phyloP scores from a whole-genome alignment of 2,797 vertebrate genomes.

The Xenopus petersii region DNA sequence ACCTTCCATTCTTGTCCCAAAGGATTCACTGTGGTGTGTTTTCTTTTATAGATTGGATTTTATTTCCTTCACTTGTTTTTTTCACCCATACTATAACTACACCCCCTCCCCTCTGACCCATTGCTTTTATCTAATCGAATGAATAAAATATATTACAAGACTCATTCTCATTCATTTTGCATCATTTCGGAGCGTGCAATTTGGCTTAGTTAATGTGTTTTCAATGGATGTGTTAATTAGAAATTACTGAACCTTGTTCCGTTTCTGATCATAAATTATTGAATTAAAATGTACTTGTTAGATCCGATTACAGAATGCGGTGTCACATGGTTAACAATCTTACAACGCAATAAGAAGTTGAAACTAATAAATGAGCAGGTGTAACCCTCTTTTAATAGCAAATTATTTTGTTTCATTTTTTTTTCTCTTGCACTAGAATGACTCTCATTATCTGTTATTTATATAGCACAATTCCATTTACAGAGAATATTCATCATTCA shows the following conservation, averaged over 20 bases:
- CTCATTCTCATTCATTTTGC: constrained; percentile 1
- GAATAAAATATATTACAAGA: too few relatives aligned
- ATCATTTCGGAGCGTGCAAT: constrained; percentile 9
- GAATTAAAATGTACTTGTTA: constrained; percentile 31
- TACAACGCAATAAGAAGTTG: constrained; percentile 10
- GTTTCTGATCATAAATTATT: constrained; percentile 28
- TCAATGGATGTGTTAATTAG: constrained; percentile 31
- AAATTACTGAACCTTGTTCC: constrained; percentile 33
- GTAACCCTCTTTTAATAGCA: constrained; percentile 9
- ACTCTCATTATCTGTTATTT: too few relatives aligned
- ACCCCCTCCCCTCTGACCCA: too few relatives aligned
- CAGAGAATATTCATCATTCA: too few relatives aligned
- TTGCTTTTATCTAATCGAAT: too few relatives aligned
- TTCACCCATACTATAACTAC: too few relatives aligned
- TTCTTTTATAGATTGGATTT: too few relatives aligned
- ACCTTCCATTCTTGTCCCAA: too few relatives aligned
- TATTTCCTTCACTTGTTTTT: too few relatives aligned
- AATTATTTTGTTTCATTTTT: background rate
- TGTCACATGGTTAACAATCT: constrained; percentile 7
- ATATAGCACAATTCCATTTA: too few relatives aligned
- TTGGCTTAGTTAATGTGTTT: constrained; percentile 20
- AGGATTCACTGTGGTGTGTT: too few relatives aligned
- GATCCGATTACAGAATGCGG: constrained; percentile 9
- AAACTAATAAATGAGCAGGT: constrained; percentile 6
- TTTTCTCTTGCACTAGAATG: too few relatives aligned